Evolutionary conservation across 2,888 invertebrate genomes (phyloP), one percentile per base, ranked within the genome.

Genomic region (Strigamia transsilvanica): DNA sequence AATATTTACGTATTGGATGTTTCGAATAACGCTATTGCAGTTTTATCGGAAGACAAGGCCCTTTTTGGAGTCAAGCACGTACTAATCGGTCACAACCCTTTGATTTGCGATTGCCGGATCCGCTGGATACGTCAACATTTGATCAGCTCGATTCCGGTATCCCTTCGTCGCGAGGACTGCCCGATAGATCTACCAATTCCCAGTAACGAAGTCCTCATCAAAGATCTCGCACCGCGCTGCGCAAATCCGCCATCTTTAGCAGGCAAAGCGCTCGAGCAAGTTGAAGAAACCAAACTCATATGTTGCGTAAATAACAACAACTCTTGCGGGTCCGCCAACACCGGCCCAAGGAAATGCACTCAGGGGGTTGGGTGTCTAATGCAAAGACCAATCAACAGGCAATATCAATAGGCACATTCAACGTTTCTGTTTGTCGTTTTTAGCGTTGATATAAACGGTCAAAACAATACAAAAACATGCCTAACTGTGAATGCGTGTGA

Each of bases 31-130:
- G 80, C 32, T 1, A 80, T 80, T 42, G 61, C 61, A n/a, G 32
- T 32, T 9, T 12, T 80, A 12, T 0, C 18, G 0, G 80, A 80
- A 61, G 61, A 80, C 51, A 3, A 21, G 56, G 10, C 51, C 1
- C 56, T 80, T 3, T 38, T 80, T 0, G 5, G 1, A 13, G 23
- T 80, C 2, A 23, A 61, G 13, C 27, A 32, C 27, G 2, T 80
- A 4, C 7, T 80, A 23, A 27, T 80, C 18, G 23, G 51, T 10
- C 56, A 56, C 61, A 80, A 80, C 51, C 80, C 80, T 7, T 56
- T 80, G 18, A 80, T 27, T 51, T 80, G 80, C 80, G 61, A 80
- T 56, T 80, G 80, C 27, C 23, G 61, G 2, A 18, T 80, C 6
- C 80, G 23, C 5, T 80, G 80, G 80, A 80, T 80, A 15, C 46